These are phyloP conservation scores for Cinclus cinclus DNA, from an alignment of 2,113 vertebrate species.

Conservation along the genomic window DNA sequence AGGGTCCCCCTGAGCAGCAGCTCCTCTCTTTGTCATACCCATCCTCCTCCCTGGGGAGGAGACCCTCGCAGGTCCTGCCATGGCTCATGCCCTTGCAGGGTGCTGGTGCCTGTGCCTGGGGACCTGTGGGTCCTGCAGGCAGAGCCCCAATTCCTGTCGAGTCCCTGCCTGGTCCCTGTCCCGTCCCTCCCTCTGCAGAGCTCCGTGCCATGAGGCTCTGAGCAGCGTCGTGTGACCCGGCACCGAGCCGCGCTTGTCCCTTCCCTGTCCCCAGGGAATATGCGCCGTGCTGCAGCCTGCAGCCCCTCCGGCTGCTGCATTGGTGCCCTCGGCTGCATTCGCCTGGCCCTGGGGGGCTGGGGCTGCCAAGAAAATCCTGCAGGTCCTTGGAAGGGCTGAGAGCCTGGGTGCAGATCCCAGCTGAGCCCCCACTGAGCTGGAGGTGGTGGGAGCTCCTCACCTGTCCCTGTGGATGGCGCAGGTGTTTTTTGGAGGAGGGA, in stretches of 20 bases:
- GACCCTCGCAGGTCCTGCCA: fast-evolving
- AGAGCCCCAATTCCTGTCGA: fast-evolving
- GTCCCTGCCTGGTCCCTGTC: not conserved
- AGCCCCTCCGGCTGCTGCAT: not conserved
- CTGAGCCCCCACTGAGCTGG: not conserved
- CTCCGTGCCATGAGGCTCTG: fast-evolving
- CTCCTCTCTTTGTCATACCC: fast-evolving
- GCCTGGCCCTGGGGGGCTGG: fast-evolving
- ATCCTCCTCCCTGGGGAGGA: not conserved
- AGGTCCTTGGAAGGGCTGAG: fast-evolving
- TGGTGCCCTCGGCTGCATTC: not conserved
- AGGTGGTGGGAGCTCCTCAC: not conserved
- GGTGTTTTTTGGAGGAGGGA: not conserved
- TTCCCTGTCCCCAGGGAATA: not conserved
- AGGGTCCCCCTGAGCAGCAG: not conserved
- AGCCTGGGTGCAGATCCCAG: fast-evolving
- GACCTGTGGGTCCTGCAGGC: not conserved
- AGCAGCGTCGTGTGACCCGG: not conserved
- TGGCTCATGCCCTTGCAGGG: fast-evolving
- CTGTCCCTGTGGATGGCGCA: not conserved
- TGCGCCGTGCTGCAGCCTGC: not conserved
- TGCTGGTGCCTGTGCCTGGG: not conserved
- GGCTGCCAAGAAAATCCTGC: fast-evolving
- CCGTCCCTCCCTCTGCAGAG: not conserved
- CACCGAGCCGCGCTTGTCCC: not conserved